phyloP scores from a whole-genome alignment of 2,113 vertebrate genomes.

The Emydocephalus ijimae region DNA sequence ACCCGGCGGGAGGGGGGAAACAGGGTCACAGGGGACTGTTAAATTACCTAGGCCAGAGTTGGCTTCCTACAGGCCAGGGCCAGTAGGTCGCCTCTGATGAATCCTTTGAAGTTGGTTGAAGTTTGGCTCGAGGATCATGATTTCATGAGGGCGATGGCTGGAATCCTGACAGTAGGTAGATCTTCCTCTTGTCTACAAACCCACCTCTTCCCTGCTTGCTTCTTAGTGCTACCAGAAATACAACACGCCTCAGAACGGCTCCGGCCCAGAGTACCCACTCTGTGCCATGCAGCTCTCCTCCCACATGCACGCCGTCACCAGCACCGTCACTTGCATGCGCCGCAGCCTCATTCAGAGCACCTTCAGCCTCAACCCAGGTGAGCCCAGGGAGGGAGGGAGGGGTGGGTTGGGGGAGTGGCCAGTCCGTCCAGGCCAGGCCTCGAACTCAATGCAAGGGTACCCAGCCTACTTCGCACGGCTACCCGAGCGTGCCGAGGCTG shows the following conservation, averaged over 20 bases:
- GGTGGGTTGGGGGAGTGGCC: no score
- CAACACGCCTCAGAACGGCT: slow-evolving; percentile 71
- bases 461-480: not conserved
- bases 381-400: not conserved
- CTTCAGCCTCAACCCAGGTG: slow-evolving; percentile 89
- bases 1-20: no score
- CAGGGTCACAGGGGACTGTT: no score
- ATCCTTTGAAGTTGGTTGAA: no score
- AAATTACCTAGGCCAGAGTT: no score
- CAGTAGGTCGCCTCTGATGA: no score
- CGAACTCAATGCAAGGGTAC: not conserved
- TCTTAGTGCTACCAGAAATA: slow-evolving; percentile 83
- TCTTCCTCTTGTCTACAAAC: not conserved
- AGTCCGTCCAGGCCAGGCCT: accelerated
- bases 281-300: slow-evolving; percentile 94
- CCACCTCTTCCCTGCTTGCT: not conserved
- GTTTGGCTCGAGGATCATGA: no score
- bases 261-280: slow-evolving; percentile 76
- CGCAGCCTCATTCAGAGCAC: slow-evolving; percentile 80
- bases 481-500: accelerated
- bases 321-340: slow-evolving; percentile 90
- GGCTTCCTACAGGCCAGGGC: no score
- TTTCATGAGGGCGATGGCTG: no score
- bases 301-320: slow-evolving; percentile 88
- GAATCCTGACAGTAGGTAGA: no score